Base-by-base conservation (phyloP, 2,888 invertebrate genomes). In the Tenthredo notha region DNA sequence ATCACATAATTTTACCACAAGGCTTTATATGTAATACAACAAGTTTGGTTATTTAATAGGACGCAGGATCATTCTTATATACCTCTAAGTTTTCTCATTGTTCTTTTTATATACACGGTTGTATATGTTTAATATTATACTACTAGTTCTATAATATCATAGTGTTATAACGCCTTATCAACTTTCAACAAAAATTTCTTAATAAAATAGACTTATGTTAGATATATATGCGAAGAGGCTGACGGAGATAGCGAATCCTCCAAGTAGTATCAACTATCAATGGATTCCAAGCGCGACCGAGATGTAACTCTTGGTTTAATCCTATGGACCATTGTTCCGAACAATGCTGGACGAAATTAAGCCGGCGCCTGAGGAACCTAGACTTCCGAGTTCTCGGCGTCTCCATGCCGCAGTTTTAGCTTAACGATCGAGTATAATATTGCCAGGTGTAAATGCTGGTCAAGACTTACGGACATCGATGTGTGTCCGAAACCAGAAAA, bases 321-420 rank as follows among this genome's bases (percentile, higher is more conserved):
- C 61, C 80, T 29, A 80, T 58, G 80, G 61, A 80, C 80, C 80
- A 58, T 80, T 80, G 80, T 80, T 80, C 58, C 40, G 61, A 80
- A 80, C 80, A 80, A 80, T 80, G 80, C 40, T 7, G 80, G 61
- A 40, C 58, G 80, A 80, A 80, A 80, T 80, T 80, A 80, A 80
- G 58, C 80, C 80, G 40, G 58, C 37, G 37, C 18, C 37, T 58
- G 80, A 58, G 61, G 61, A 80, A 80, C 61, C 40, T n/a, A 67
- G 67, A 67, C 50, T 54, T 18, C 29, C 6, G n/a, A 40, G 61
- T 80, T 78, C 40, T 12, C 61, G 6, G 61, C 37, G 40, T n/a
- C 40, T 61, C 18, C 61, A 58, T 40, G 40, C 37, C 25, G 37
- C 58, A 40, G 61, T 61, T 80, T 80, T 40, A 80, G 58, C 54